Evolutionary conservation across 2,888 invertebrate genomes (phyloP), one percentile per base, ranked within the genome.

Genomic region (Eumerus sabulonum): DNA sequence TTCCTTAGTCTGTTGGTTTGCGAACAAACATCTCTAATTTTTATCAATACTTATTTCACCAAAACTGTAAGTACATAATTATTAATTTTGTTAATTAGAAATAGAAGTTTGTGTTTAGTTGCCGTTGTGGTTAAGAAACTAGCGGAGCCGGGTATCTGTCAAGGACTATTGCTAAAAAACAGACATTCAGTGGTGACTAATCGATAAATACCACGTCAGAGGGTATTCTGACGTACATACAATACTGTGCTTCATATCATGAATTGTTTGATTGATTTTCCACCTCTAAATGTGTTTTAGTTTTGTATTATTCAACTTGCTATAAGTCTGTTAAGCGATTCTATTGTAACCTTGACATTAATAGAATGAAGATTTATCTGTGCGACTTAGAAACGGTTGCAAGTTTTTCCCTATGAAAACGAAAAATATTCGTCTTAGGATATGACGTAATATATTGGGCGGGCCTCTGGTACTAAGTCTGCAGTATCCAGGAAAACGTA

Each of bases 131-230:
- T 13, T 47, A 9, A 19, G 12, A 5, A 48, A 47, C 27, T 4
- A 27, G 48, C 9, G 19, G 48, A 27, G 5, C 7, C 7, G 7
- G 2, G 27, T 27, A 27, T 27, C 27, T 27, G 27, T 7, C 3
- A 27, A 27, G 7, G 27, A 27, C 7, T 4, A 27, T 27, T 27
- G n/a, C n/a, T n/a, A n/a, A n/a, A n/a, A n/a, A n/a, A n/a, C n/a
- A n/a, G n/a, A n/a, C n/a, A n/a, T n/a, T 27, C 27, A 27, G 7
- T 27, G 27, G 3, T 7, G 7, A 27, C 27, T 38, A 56, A 76
- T 76, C 71, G 76, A 76, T 76, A 66, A 45, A 45, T 36, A 57
- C 56, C 50, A 66, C 76, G 71, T 76, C 76, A 70, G 16, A 27
- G 7, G 27, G 27, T 7, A 27, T 27, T 27, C 27, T 27, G 27